Evolutionary conservation across 1,140 invertebrate species (phyloP).

Genomic region (Fopius arisanus): DNA sequence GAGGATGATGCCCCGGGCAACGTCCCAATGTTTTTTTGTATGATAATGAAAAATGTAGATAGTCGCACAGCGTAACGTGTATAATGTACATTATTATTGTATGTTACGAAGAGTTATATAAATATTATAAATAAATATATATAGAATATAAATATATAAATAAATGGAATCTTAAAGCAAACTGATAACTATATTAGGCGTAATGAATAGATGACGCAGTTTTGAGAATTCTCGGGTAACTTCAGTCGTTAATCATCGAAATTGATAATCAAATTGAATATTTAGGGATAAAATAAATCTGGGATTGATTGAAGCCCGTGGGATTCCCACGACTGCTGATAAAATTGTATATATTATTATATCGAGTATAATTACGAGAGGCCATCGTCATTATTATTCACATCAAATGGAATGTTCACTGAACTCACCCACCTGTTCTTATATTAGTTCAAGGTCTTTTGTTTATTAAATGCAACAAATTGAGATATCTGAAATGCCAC

Average conservation of each 20-base stretch:
- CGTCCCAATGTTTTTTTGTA: conserved; percentile 49
- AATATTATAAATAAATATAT: conserved; percentile 45
- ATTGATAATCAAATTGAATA: conserved; percentile 1
- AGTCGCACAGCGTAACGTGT: conserved; percentile 56
- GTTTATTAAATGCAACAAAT: conserved; percentile 3
- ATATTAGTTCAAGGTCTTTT: conserved; percentile 4
- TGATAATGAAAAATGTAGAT: conserved; percentile 58
- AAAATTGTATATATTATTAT: conserved; percentile 22
- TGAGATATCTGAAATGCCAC: conserved; percentile 32
- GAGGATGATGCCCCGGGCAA: conserved; percentile 21
- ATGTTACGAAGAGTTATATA: conserved; percentile 59
- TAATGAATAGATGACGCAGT: conserved; percentile 5
- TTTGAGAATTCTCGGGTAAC: neutral
- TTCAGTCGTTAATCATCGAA: neutral
- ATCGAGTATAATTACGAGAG: conserved; percentile 15
- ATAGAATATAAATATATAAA: conserved; percentile 44
- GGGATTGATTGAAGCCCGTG: neutral
- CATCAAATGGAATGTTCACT: neutral
- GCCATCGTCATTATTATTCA: conserved; percentile 22
- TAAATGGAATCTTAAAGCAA: conserved; percentile 53
- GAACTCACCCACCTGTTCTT: neutral
- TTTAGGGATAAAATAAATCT: conserved; percentile 20
- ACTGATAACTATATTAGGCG: conserved; percentile 42
- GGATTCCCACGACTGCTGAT: neutral
- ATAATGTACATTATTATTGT: conserved; percentile 57